Percentiles rank a stretch among this genome's conserved stretches.
Evolutionary conservation across 2,797 vertebrate species (phyloP).

Genomic region (Muscicapa comitata): DNA sequence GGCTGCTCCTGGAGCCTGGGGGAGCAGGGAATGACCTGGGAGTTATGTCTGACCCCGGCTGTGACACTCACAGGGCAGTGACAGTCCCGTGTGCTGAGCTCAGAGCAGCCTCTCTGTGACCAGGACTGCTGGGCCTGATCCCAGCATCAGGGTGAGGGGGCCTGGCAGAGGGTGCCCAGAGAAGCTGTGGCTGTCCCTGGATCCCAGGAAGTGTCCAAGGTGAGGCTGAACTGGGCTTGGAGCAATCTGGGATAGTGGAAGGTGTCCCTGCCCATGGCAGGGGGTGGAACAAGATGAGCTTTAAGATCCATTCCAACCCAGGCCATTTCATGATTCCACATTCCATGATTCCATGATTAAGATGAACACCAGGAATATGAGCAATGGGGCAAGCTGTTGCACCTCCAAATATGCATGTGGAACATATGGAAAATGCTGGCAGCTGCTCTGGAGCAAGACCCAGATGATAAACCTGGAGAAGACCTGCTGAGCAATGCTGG

Average conservation of each 20-base stretch:
- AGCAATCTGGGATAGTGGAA: background rate
- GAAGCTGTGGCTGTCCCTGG: background rate
- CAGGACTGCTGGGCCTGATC: background rate
- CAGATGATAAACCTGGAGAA: background rate
- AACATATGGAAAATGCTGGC: background rate
- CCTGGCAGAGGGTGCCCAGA: background rate
- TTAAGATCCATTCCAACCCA: background rate
- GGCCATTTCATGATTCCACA: background rate
- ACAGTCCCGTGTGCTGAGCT: background rate
- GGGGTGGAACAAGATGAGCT: background rate
- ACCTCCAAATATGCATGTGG: background rate
- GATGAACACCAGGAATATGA: background rate
- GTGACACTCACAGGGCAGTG: background rate
- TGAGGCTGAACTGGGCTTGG: background rate
- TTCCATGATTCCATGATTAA: background rate
- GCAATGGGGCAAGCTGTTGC: background rate
- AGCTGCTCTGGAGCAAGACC: background rate
- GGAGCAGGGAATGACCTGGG: background rate
- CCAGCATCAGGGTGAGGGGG: background rate
- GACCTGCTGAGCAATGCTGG: background rate
- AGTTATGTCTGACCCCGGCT: fast-evolving
- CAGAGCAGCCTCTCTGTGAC: fast-evolving
- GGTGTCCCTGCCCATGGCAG: background rate
- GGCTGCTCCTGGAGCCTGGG: background rate
- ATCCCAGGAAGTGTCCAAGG: background rate